Conservation (phyloP, 1,140 invertebrate genomes). For the Metopolophium dirhodum region DNA sequence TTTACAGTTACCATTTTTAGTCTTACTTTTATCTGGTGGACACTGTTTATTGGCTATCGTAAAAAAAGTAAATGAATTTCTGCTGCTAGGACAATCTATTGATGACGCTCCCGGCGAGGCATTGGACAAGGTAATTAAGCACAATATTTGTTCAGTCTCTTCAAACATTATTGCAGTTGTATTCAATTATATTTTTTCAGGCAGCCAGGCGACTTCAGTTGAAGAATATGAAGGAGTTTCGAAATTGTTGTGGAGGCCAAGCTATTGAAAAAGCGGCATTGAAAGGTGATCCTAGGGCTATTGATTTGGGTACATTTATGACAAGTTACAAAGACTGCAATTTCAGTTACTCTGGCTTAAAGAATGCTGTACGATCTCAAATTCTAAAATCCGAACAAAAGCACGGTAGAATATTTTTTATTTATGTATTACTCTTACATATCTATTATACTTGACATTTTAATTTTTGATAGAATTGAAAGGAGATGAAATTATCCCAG, state of each 20-base stretch:
- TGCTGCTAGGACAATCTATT: constrained; percentile 76
- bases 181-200: constrained; percentile 63
- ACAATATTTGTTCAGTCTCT: background rate
- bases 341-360: constrained; percentile 84
- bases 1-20: constrained; percentile 87
- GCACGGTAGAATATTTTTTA: constrained; percentile 65
- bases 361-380: constrained; percentile 66
- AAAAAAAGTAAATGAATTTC: constrained; percentile 77
- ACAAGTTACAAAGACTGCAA: constrained; percentile 74
- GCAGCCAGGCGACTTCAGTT: constrained; percentile 85
- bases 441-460: background rate
- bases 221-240: constrained; percentile 77
- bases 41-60: constrained; percentile 86
- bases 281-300: constrained; percentile 71
- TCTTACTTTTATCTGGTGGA: constrained; percentile 89
- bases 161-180: background rate
- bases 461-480: constrained; percentile 64
- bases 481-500: constrained; percentile 76
- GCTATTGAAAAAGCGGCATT: constrained; percentile 84
- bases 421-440: constrained; percentile 61
- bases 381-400: constrained; percentile 70
- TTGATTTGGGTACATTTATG: constrained; percentile 72
- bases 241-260: constrained; percentile 77
- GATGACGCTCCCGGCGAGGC: constrained; percentile 84
- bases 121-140: constrained; percentile 60